phyloP scores from a whole-genome alignment of 2,888 invertebrate species.

The Prenolepis imparis region DNA sequence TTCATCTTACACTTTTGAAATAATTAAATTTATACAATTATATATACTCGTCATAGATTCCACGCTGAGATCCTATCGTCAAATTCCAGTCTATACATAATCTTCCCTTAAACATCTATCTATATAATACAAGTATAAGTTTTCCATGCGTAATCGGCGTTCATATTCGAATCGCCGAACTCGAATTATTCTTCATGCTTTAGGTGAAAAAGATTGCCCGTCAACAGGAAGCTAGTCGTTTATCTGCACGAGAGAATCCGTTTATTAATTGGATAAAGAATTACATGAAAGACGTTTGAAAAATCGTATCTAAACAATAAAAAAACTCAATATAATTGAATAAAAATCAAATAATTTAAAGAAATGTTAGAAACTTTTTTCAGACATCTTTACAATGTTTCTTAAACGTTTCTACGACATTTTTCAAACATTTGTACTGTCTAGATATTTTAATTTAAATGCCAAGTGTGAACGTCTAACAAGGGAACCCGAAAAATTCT shows the following conservation, averaged over 20 bases:
- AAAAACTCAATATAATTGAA: not conserved
- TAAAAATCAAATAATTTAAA: not conserved
- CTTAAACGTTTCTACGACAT: not conserved
- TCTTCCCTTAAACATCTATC: constrained; percentile 69
- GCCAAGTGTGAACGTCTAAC: not conserved
- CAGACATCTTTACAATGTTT: not conserved
- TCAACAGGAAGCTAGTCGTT: constrained; percentile 17
- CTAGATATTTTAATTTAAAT: not conserved
- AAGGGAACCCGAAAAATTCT: too few relatives aligned
- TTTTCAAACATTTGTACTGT: not conserved
- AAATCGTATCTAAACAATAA: not conserved
- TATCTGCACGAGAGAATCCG: not conserved
- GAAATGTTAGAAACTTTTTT: not conserved
- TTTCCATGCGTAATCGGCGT: constrained; percentile 53
- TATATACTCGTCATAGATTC: not conserved
- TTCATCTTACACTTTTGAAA: not conserved
- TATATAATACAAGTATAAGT: constrained; percentile 68
- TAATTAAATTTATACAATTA: not conserved
- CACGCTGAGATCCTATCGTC: constrained; percentile 56
- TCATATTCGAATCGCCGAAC: constrained; percentile 51
- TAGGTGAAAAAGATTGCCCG: not conserved
- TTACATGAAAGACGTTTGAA: not conserved
- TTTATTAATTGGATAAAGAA: not conserved
- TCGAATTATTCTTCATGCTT: constrained; percentile 26
- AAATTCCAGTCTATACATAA: constrained; percentile 59